Conservation (phyloP, 2,888 invertebrate genomes). For the Euspilapteryx auroguttella region DNA sequence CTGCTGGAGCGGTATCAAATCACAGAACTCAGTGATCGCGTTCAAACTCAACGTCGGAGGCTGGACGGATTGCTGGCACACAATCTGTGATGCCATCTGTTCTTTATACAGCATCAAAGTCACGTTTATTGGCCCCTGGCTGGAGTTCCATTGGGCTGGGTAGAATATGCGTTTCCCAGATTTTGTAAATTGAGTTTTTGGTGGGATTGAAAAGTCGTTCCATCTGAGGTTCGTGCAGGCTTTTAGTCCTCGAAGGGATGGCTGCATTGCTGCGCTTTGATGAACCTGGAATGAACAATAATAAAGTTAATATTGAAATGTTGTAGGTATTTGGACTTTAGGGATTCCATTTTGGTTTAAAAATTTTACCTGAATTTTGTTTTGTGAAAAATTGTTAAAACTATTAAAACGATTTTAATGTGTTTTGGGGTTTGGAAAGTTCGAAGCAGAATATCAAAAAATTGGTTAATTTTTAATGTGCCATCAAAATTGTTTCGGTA, state of each 20-base stretch:
- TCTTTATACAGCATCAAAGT: conserved; percentile 68
- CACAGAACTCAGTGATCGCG: conserved; percentile 81
- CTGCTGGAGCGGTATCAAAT: conserved; percentile 71
- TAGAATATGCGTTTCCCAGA: conserved; percentile 77
- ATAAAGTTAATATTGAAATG: no score
- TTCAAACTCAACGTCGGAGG: conserved; percentile 67
- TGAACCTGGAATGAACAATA: conserved; percentile 62
- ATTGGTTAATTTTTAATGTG: no score
- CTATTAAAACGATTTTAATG: no score
- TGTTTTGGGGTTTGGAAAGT: no score
- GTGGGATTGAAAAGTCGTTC: conserved; percentile 69
- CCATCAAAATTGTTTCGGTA: no score
- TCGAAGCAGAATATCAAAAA: no score
- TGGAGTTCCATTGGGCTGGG: conserved; percentile 72
- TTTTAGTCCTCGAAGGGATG: conserved; percentile 71
- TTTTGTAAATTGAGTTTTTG: conserved; percentile 51
- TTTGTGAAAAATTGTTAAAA: no score
- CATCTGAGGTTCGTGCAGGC: conserved; percentile 72
- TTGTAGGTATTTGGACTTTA: no score
- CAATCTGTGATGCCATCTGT: conserved; percentile 63
- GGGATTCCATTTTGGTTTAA: no score
- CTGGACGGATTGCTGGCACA: conserved; percentile 65
- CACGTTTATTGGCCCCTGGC: conserved; percentile 65
- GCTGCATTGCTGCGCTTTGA: conserved; percentile 69
- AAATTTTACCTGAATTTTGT: no score